Percentiles rank a stretch among this genome's conserved stretches.
These are phyloP conservation scores for Siderastrea siderea DNA, from an alignment of 92 coral and sea anemone species.

Conservation along the genomic window DNA sequence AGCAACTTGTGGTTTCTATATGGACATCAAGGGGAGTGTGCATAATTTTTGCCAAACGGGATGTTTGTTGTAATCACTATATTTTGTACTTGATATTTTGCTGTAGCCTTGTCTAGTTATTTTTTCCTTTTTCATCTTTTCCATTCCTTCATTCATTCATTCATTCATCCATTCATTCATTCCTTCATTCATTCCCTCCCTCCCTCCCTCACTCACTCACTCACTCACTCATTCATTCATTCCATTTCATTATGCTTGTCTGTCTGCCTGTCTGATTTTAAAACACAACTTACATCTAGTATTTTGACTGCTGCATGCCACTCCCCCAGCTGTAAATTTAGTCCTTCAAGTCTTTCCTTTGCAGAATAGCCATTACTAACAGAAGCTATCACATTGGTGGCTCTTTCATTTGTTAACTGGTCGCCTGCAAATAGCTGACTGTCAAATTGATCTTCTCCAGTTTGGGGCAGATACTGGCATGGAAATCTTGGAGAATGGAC, in stretches of 20 bases:
- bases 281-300: conserved; percentile 4
- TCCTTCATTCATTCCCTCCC: too few relatives aligned
- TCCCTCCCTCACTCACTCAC: too few relatives aligned
- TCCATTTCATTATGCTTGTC: neutral
- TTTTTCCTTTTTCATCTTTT: neutral
- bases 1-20: neutral
- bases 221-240: neutral
- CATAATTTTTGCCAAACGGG: neutral
- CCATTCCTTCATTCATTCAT: too few relatives aligned
- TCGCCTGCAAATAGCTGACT: conserved; percentile 49
- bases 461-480: conserved; percentile 46
- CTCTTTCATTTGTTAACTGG: conserved; percentile 16
- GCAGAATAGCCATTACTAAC: conserved; percentile 27
- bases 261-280: too few relatives aligned
- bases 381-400: conserved; percentile 6
- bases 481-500: conserved; percentile 34
- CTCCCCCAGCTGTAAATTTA: conserved; percentile 28
- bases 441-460: conserved; percentile 32
- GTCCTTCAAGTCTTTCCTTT: conserved; percentile 22
- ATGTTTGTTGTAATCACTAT: neutral
- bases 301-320: conserved; percentile 33
- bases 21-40: neutral
- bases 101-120: neutral
- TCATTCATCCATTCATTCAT: too few relatives aligned
- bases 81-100: neutral